Evolutionary conservation across 92 coral and sea anemone genomes (phyloP).

Genomic region (Paragorgia papillata): DNA sequence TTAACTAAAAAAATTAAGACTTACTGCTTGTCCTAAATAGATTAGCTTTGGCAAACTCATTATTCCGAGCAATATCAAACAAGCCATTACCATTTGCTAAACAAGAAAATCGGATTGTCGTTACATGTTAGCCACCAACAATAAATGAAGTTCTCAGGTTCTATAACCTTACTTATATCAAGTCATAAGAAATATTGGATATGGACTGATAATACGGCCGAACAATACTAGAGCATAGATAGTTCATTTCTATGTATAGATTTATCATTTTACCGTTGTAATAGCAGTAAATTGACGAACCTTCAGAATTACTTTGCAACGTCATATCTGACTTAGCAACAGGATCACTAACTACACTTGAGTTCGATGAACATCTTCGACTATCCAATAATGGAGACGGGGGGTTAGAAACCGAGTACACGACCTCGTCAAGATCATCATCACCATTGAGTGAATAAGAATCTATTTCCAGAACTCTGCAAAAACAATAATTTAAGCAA

Average conservation of each 20-base stretch:
- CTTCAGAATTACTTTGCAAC: slow-evolving; percentile 8
- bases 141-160: no score
- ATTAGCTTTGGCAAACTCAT: background rate
- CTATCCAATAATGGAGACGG: slow-evolving; percentile 74
- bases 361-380: slow-evolving; percentile 37
- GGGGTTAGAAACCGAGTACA: slow-evolving; percentile 90
- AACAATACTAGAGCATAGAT: background rate
- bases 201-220: no score
- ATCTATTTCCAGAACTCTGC: slow-evolving; percentile 44
- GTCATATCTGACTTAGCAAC: slow-evolving; percentile 50
- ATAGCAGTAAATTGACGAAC: background rate
- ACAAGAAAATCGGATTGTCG: background rate
- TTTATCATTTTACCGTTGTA: background rate
- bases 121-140: no score
- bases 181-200: no score
- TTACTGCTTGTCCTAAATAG: background rate
- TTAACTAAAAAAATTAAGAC: no score
- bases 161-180: no score
- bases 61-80: background rate
- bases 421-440: slow-evolving; percentile 68
- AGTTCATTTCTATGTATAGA: background rate
- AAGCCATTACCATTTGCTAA: slow-evolving; percentile 18
- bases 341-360: slow-evolving; percentile 54
- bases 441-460: slow-evolving; percentile 75
- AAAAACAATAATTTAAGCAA: background rate